Percentiles rank a stretch among this genome's conserved stretches.
These are phyloP conservation scores for Pterophyllum scalare DNA, from an alignment of 2,113 vertebrate genomes.

Conservation along the genomic window DNA sequence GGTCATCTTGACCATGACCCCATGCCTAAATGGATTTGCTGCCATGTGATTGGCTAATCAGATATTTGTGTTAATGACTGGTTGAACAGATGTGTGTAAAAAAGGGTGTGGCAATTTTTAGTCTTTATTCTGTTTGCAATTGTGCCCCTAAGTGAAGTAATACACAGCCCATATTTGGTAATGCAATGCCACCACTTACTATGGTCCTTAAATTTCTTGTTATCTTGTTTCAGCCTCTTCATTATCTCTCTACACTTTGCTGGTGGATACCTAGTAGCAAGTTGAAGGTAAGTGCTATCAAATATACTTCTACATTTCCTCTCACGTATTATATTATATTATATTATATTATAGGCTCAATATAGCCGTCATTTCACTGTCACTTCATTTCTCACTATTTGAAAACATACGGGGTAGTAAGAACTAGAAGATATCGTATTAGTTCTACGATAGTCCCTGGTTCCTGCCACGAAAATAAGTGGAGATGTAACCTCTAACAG, in stretches of 20 bases:
- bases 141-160: neutral
- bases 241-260: neutral
- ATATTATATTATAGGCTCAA: neutral
- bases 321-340: neutral
- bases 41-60: neutral
- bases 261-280: neutral
- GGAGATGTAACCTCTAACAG: no score
- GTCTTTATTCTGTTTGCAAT: neutral
- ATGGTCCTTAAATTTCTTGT: neutral
- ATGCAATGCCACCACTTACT: neutral
- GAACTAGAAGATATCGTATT: neutral
- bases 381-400: neutral
- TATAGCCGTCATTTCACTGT: neutral
- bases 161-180: neutral
- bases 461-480: neutral
- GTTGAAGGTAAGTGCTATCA: neutral
- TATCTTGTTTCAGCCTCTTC: neutral
- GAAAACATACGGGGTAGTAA: neutral
- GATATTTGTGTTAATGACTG: no score
- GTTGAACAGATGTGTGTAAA: no score
- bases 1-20: neutral
- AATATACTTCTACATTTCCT: neutral
- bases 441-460: neutral
- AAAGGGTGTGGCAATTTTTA: no score
- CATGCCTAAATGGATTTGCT: neutral